phyloP scores from a whole-genome alignment of 2,888 invertebrate species.

The Sialis fuliginosa region DNA sequence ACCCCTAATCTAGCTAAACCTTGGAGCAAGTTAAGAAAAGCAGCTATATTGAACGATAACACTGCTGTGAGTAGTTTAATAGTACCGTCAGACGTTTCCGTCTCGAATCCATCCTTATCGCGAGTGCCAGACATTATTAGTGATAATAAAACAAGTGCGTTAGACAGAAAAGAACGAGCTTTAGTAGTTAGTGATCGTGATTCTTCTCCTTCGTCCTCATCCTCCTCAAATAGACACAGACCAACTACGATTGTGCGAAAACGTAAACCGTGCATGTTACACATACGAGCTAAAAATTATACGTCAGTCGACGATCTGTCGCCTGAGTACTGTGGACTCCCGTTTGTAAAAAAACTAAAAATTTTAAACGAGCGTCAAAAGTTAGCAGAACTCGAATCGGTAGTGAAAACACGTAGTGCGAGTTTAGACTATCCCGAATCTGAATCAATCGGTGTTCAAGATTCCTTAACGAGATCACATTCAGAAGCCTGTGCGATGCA shows the following conservation, averaged over 20 bases:
- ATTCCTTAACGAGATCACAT: constrained; percentile 52
- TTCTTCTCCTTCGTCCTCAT: constrained; percentile 2
- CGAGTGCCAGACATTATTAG: constrained; percentile 6
- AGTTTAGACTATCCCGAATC: constrained; percentile 55
- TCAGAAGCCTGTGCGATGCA: constrained; percentile 70
- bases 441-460: constrained; percentile 31
- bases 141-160: constrained; percentile 11
- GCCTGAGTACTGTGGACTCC: constrained; percentile 70
- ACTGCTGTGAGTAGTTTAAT: neutral
- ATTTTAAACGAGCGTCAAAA: constrained; percentile 78
- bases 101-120: constrained; percentile 4
- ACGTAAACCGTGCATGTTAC: constrained; percentile 8
- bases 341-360: constrained; percentile 76
- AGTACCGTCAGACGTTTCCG: neutral
- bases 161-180: constrained; percentile 8
- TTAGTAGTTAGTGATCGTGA: constrained; percentile 5
- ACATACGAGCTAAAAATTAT: constrained; percentile 41
- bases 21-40: constrained; percentile 65
- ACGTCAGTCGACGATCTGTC: constrained; percentile 73
- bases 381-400: constrained; percentile 62
- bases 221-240: neutral
- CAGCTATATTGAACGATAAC: constrained; percentile 36
- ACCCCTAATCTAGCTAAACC: constrained; percentile 24
- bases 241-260: constrained; percentile 6
- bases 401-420: constrained; percentile 58